phyloP scores from a whole-genome alignment of 2,888 invertebrate genomes.

The Bimastos eiseni region DNA sequence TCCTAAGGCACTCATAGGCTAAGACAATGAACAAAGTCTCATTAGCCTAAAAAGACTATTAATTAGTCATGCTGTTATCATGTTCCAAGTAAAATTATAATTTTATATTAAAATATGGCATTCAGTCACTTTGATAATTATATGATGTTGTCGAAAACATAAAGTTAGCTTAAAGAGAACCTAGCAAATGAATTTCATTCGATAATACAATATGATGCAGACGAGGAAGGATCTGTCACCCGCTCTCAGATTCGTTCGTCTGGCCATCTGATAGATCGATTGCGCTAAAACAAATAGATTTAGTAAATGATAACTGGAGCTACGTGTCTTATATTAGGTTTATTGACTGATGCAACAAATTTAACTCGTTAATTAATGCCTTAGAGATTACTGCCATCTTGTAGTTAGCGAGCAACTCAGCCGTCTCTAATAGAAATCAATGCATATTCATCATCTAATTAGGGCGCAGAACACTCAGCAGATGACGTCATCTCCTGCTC shows the following conservation, averaged over 20 bases:
- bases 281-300: neutral
- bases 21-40: no score
- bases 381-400: neutral
- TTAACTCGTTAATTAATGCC: no score
- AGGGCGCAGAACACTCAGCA: neutral
- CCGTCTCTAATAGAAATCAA: neutral
- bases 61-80: no score
- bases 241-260: neutral
- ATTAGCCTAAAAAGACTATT: no score
- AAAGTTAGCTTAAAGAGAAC: no score
- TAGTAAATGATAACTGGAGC: neutral
- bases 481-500: conserved; percentile 13
- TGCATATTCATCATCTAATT: conserved; percentile 13
- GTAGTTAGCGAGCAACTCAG: neutral
- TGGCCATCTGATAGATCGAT: neutral
- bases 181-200: no score
- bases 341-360: no score
- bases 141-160: no score
- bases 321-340: neutral
- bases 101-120: no score
- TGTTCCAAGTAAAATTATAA: no score
- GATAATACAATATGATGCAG: no score
- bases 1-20: neutral
- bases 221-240: neutral
- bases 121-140: no score